Conservation (phyloP, 2,797 vertebrate species). For the Rhinella marina region DNA sequence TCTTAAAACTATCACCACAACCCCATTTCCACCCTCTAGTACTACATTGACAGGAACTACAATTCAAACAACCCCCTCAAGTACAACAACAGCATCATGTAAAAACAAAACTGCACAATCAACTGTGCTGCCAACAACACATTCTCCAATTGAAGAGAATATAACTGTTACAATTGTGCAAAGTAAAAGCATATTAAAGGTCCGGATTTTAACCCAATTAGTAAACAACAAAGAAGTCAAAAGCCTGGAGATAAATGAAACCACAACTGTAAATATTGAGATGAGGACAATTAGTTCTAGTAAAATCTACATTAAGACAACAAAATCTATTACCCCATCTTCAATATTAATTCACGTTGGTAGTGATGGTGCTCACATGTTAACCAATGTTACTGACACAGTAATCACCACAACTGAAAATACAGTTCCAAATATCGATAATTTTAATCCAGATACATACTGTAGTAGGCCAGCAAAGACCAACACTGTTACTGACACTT, state of each 20-base stretch:
- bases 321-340: slow-evolving; percentile 18
- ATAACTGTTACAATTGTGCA: slow-evolving; percentile 42
- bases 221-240: slow-evolving; percentile 34
- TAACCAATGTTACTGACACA: slow-evolving; percentile 20
- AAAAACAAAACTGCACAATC: neutral
- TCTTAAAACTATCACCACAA: neutral
- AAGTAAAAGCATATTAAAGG: slow-evolving; percentile 27
- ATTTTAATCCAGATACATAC: neutral
- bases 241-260: slow-evolving; percentile 48
- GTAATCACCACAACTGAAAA: slow-evolving; percentile 36
- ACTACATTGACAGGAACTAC: neutral
- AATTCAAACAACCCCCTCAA: neutral
- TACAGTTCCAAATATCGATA: slow-evolving; percentile 17
- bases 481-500: slow-evolving; percentile 44
- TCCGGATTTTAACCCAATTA: slow-evolving; percentile 19
- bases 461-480: slow-evolving; percentile 43
- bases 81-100: slow-evolving; percentile 3
- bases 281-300: slow-evolving; percentile 34
- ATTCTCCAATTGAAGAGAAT: neutral
- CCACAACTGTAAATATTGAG: slow-evolving; percentile 35
- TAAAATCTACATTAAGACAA: slow-evolving; percentile 25
- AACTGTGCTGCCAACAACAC: neutral
- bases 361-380: neutral
- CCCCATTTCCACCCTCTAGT: neutral
- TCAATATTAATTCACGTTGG: slow-evolving; percentile 17